phyloP scores from a whole-genome alignment of 2,888 invertebrate genomes.

The Catocala fraxini region DNA sequence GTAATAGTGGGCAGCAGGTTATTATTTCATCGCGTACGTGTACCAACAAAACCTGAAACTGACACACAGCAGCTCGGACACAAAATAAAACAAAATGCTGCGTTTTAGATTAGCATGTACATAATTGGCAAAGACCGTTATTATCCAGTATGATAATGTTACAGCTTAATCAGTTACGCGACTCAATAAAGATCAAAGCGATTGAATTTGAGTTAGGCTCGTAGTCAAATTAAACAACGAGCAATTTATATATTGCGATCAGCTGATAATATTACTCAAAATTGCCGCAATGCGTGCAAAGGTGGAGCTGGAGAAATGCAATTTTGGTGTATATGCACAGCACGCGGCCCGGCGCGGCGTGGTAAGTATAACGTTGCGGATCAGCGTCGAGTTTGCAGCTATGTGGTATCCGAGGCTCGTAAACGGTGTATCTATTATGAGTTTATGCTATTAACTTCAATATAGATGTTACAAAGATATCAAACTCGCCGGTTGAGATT shows the following conservation, averaged over 20 bases:
- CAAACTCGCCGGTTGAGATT: constrained; percentile 71
- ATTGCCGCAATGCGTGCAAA: constrained; percentile 28
- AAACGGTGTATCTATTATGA: neutral
- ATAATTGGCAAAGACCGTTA: constrained; percentile 32
- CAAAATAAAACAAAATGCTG: constrained; percentile 4
- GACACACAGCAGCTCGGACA: neutral
- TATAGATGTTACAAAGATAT: constrained; percentile 79
- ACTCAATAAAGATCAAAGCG: constrained; percentile 35
- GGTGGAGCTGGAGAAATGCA: no score
- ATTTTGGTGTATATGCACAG: no score
- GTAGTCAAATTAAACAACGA: constrained; percentile 35
- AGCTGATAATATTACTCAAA: constrained; percentile 36
- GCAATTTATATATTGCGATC: constrained; percentile 49
- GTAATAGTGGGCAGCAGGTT: neutral
- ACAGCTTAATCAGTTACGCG: constrained; percentile 42
- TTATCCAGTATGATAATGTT: constrained; percentile 44
- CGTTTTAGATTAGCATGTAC: constrained; percentile 16
- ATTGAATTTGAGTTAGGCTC: constrained; percentile 21
- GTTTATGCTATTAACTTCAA: constrained; percentile 63
- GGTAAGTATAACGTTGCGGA: no score
- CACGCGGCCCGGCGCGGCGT: no score
- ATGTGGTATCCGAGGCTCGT: neutral
- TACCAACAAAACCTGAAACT: constrained; percentile 1
- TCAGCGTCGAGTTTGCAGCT: no score
- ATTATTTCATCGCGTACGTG: constrained; percentile 2